These are phyloP conservation scores for Zaprionus tsacasi DNA, from an alignment of 1,140 invertebrate genomes.

Conservation along the genomic window DNA sequence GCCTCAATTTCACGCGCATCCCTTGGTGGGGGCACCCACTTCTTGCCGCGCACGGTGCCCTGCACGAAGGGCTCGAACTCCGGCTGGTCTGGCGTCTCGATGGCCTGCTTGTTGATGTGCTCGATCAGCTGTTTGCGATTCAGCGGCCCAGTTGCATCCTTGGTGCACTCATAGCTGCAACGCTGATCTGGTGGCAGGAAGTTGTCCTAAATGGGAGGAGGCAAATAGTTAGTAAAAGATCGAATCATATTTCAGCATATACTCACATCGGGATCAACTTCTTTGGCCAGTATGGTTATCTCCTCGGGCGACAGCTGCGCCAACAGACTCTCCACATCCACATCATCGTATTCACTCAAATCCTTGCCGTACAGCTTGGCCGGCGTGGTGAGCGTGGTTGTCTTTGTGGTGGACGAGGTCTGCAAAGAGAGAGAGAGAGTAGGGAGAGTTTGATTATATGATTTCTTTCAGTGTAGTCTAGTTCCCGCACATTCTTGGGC, in stretches of 20 bases:
- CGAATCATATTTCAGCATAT: not conserved
- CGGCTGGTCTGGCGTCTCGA: slow-evolving; percentile 98
- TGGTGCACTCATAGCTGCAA: slow-evolving; percentile 97
- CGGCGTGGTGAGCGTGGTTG: slow-evolving; percentile 93
- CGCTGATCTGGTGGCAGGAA: slow-evolving; percentile 98
- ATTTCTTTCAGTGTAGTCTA: no score
- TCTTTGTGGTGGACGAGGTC: slow-evolving; percentile 93
- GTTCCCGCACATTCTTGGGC: slow-evolving; percentile 60
- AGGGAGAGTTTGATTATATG: no score
- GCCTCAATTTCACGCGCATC: slow-evolving; percentile 91
- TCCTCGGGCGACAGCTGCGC: slow-evolving; percentile 97
- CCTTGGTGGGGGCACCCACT: slow-evolving; percentile 96
- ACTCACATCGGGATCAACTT: slow-evolving; percentile 99
- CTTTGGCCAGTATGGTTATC: slow-evolving; percentile 98
- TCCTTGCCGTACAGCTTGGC: slow-evolving; percentile 97
- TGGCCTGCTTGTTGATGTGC: slow-evolving; percentile 98
- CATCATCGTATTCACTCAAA: slow-evolving; percentile 96
- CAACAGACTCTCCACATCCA: slow-evolving; percentile 98
- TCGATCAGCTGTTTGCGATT: slow-evolving; percentile 98
- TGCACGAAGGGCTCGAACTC: slow-evolving; percentile 97
- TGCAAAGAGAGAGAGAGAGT: slow-evolving; percentile 86
- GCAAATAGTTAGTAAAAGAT: not conserved
- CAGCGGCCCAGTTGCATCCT: slow-evolving; percentile 96
- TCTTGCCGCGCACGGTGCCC: slow-evolving; percentile 95
- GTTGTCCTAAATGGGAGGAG: slow-evolving; percentile 91